Evolutionary conservation across 2,797 vertebrate species (phyloP).

Genomic region (Malacoraja senta): DNA sequence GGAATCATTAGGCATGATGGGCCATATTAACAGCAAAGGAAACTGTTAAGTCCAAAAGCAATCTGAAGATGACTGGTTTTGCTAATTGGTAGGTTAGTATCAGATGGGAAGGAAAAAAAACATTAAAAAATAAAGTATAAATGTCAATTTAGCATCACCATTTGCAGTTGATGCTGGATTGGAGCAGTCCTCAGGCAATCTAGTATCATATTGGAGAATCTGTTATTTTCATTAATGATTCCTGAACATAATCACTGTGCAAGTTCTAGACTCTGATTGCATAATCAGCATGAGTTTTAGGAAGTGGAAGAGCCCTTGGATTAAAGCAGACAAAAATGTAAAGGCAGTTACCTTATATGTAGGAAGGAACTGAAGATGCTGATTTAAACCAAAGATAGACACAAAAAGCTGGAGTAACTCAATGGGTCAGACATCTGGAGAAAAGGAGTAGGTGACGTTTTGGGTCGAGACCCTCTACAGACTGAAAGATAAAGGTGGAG

Average conservation of each 20-base stretch:
- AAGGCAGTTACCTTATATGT: not conserved
- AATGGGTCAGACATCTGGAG: no score
- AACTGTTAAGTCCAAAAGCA: not conserved
- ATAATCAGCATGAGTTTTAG: not conserved
- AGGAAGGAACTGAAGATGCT: no score
- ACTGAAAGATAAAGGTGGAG: no score
- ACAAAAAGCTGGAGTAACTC: no score
- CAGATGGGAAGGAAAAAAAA: not conserved
- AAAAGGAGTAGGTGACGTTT: no score
- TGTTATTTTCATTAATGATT: not conserved
- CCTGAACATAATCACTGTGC: not conserved
- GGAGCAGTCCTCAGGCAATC: not conserved
- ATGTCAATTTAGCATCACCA: not conserved
- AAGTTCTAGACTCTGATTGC: not conserved
- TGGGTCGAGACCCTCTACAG: no score
- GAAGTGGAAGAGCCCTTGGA: not conserved
- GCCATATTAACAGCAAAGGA: not conserved
- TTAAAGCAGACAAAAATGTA: not conserved
- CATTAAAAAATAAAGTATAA: no score
- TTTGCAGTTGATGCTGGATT: not conserved
- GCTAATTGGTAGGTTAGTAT: not conserved
- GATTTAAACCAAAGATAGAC: no score
- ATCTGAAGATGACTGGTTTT: not conserved
- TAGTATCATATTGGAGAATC: not conserved
- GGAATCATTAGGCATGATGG: not conserved